These are phyloP conservation scores for Cebidichthys violaceus DNA, from an alignment of 2,113 vertebrate species.

Conservation along the genomic window DNA sequence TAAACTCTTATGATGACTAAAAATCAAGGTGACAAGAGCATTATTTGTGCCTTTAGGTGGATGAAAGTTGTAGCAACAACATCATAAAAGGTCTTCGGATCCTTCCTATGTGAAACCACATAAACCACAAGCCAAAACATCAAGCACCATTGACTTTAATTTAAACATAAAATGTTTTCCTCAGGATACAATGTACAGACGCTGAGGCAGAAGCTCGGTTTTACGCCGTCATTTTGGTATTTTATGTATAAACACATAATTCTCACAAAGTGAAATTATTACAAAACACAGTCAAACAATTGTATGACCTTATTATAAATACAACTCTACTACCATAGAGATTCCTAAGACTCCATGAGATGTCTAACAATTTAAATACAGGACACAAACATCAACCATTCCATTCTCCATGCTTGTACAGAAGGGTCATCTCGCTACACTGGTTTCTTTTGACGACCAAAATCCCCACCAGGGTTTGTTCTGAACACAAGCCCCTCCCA, in stretches of 20 bases:
- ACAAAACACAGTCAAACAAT: not conserved
- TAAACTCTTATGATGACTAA: too few relatives aligned
- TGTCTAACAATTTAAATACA: not conserved
- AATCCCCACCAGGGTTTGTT: not conserved
- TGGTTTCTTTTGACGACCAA: not conserved
- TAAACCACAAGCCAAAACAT: not conserved
- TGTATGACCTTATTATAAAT: not conserved
- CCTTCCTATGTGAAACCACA: too few relatives aligned
- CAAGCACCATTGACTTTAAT: not conserved
- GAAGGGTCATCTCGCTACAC: not conserved
- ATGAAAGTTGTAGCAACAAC: too few relatives aligned
- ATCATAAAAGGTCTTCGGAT: too few relatives aligned
- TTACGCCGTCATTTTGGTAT: not conserved
- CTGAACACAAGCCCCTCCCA: not conserved
- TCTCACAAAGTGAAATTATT: not conserved
- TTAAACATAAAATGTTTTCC: not conserved
- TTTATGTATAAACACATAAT: not conserved
- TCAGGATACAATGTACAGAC: not conserved
- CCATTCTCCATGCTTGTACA: too few relatives aligned
- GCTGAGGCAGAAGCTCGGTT: not conserved
- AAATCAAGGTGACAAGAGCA: too few relatives aligned
- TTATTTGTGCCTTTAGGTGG: too few relatives aligned
- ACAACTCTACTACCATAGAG: not conserved
- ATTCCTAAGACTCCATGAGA: not conserved
- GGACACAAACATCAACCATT: not conserved